phyloP scores from a whole-genome alignment of 2,797 vertebrate genomes.

The Sebastes kiyomatsui region DNA sequence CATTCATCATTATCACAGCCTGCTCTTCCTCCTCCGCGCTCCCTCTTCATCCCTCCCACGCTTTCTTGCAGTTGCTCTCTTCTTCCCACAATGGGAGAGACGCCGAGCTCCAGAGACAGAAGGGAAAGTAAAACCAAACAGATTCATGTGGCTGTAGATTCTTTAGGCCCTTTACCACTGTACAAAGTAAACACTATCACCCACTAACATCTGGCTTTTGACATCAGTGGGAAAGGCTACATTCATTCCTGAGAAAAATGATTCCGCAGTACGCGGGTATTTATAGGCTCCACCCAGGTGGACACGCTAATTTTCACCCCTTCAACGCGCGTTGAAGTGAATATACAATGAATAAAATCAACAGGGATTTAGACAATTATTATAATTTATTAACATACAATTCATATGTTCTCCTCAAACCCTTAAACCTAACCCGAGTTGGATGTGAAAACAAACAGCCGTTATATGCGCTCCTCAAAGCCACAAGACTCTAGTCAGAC shows the following conservation, averaged over 20 bases:
- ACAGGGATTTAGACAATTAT: too few species aligned
- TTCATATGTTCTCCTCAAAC: too few species aligned
- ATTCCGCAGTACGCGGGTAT: background rate
- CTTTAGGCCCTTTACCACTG: background rate
- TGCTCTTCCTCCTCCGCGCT: conserved; percentile 52
- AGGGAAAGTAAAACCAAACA: background rate
- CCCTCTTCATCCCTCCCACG: conserved; percentile 42
- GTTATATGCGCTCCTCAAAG: too few species aligned
- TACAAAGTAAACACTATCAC: background rate
- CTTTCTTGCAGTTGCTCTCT: conserved; percentile 24
- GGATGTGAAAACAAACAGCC: too few species aligned
- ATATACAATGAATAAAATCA: too few species aligned
- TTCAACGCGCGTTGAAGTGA: too few species aligned
- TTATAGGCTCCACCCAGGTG: background rate
- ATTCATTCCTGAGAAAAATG: background rate
- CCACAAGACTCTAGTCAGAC: too few species aligned
- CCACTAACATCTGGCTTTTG: background rate
- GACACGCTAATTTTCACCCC: background rate
- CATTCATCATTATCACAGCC: conserved; percentile 72
- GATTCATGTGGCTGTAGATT: background rate
- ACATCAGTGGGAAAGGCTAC: background rate
- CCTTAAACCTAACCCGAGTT: too few species aligned
- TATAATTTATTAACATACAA: too few species aligned
- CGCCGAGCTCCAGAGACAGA: background rate
- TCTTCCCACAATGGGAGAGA: background rate